phyloP scores from a whole-genome alignment of 2,797 vertebrate species.

The Xyrichtys novacula region DNA sequence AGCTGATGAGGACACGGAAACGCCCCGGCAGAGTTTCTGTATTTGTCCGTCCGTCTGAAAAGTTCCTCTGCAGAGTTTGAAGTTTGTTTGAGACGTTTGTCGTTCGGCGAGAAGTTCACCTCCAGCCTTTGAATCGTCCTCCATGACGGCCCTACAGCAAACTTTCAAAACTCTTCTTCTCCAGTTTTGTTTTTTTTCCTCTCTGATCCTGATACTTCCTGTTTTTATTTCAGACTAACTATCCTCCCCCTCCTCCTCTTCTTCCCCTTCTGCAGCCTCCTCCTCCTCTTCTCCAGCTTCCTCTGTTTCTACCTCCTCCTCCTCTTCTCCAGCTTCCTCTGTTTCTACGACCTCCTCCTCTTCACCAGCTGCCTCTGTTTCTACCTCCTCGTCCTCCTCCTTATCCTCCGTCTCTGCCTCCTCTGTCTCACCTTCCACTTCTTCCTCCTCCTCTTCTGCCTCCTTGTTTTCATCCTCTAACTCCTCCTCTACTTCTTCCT shows the following conservation, averaged over 20 bases:
- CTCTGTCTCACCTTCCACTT: not conserved
- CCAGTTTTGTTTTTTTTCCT: slow-evolving; percentile 1
- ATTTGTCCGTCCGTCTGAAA: slow-evolving; percentile 38
- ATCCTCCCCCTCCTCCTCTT: slow-evolving; percentile 42
- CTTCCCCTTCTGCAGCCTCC: not conserved
- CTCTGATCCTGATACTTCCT: slow-evolving; percentile 19
- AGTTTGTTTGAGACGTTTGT: slow-evolving; percentile 16
- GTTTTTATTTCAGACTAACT: slow-evolving; percentile 56
- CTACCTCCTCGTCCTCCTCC: not conserved
- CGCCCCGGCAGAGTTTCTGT: slow-evolving; percentile 10
- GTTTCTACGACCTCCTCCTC: not conserved
- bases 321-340: slow-evolving; percentile 1
- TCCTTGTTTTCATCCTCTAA: not conserved
- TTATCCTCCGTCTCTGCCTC: not conserved
- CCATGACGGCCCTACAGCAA: not conserved
- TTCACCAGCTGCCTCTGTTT: slow-evolving; percentile 1
- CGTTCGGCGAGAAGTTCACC: slow-evolving; percentile 2
- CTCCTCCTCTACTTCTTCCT: not conserved
- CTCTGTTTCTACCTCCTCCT: slow-evolving; percentile 15
- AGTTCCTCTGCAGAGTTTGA: slow-evolving; percentile 35
- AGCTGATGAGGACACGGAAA: slow-evolving; percentile 20
- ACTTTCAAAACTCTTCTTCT: slow-evolving; percentile 1
- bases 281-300: slow-evolving; percentile 7
- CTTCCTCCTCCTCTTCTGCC: not conserved
- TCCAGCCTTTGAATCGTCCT: slow-evolving; percentile 12